These are phyloP conservation scores for Sialia sialis DNA, from an alignment of 2,113 vertebrate species.

Conservation along the genomic window DNA sequence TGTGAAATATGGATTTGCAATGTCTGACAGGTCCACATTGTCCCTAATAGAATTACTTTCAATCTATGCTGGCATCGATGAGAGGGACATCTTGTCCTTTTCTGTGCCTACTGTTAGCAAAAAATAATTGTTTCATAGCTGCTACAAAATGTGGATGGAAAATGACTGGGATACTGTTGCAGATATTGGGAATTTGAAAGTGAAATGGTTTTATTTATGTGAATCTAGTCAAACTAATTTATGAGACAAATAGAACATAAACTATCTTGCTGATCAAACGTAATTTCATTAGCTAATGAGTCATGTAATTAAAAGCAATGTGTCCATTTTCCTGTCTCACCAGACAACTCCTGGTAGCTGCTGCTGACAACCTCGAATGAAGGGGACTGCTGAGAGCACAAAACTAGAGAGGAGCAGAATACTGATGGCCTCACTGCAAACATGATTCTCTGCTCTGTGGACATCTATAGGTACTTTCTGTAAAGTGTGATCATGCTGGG, in stretches of 20 bases:
- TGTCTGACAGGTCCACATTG: neutral
- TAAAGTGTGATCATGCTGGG: neutral
- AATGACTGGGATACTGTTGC: neutral
- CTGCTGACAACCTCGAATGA: neutral
- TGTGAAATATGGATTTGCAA: constrained; percentile 18
- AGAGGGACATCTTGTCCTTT: neutral
- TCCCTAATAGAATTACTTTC: constrained; percentile 21
- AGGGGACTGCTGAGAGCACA: neutral
- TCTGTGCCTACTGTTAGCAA: neutral
- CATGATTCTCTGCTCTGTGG: neutral
- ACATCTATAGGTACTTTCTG: neutral
- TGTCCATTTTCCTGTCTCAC: neutral
- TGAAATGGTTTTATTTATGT: neutral
- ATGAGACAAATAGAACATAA: neutral
- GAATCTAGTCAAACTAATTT: neutral
- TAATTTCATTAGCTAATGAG: constrained; percentile 33
- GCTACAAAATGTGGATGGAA: neutral
- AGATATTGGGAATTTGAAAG: neutral
- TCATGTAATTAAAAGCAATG: constrained; percentile 25
- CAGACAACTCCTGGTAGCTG: neutral
- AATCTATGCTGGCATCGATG: neutral
- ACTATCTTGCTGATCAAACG: constrained; percentile 4
- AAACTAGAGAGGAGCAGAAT: neutral
- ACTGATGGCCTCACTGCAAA: neutral
- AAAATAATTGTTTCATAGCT: neutral